phyloP scores from a whole-genome alignment of 1,140 invertebrate genomes.

The Drosophila triauraria region DNA sequence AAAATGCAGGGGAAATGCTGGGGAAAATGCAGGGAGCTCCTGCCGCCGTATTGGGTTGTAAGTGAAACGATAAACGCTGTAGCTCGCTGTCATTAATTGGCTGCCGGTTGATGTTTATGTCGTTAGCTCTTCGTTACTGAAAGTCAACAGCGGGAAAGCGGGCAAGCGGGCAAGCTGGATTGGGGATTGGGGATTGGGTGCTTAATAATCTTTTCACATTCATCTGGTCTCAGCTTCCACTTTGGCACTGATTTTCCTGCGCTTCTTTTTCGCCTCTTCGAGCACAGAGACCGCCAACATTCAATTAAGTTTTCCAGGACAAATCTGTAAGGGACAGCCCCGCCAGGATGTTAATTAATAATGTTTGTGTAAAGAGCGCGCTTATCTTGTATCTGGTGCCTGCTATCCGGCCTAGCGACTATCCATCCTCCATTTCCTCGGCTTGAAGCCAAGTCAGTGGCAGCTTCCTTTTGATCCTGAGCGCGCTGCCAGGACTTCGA shows the following conservation, averaged over 20 bases:
- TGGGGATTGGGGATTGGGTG: slow-evolving; percentile 4
- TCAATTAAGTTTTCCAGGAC: slow-evolving; percentile 43
- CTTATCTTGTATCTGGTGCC: slow-evolving; percentile 17
- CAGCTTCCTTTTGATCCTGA: slow-evolving; percentile 64
- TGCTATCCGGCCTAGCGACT: slow-evolving; percentile 13
- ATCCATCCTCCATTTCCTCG: slow-evolving; percentile 64
- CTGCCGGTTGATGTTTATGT: slow-evolving; percentile 63
- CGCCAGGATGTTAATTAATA: slow-evolving; percentile 49
- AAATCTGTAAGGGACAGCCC: slow-evolving; percentile 27
- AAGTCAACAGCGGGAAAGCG: slow-evolving; percentile 7
- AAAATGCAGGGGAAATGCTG: background rate
- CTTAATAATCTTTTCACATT: slow-evolving; percentile 42
- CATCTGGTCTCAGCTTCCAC: slow-evolving; percentile 21
- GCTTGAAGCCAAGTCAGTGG: slow-evolving; percentile 44
- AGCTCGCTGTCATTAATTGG: slow-evolving; percentile 75
- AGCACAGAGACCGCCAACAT: slow-evolving; percentile 5
- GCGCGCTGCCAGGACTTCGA: background rate
- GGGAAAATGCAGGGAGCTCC: slow-evolving; percentile 17
- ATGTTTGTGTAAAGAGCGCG: slow-evolving; percentile 29
- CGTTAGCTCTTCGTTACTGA: slow-evolving; percentile 35
- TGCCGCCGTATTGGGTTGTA: slow-evolving; percentile 34
- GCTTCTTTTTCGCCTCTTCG: slow-evolving; percentile 8
- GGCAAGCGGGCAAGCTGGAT: background rate
- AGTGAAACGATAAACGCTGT: slow-evolving; percentile 58
- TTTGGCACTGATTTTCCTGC: slow-evolving; percentile 26